Evolutionary conservation across 2,113 vertebrate genomes (phyloP).

Genomic region (Hypomesus transpacificus): DNA sequence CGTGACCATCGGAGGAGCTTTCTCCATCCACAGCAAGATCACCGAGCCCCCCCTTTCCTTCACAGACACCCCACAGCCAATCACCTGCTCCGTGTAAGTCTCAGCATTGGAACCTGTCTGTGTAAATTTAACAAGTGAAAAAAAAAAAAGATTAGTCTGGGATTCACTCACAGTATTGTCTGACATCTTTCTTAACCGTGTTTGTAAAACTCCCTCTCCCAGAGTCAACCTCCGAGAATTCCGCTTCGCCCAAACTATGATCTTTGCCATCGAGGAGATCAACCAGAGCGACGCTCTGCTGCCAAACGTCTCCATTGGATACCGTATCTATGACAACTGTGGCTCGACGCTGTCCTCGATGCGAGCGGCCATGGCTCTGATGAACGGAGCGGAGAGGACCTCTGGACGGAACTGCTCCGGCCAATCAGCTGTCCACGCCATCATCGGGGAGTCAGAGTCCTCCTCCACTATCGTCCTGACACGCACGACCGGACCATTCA

Average conservation of each 20-base stretch:
- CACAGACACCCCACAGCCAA: constrained; percentile 52
- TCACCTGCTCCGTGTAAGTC: constrained; percentile 66
- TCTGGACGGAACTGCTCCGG: constrained; percentile 47
- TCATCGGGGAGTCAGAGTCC: constrained; percentile 74
- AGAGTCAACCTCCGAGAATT: constrained; percentile 72
- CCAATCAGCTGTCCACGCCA: constrained; percentile 63
- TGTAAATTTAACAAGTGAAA: neutral
- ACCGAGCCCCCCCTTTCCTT: constrained; percentile 51
- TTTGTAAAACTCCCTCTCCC: constrained; percentile 7
- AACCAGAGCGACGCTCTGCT: constrained; percentile 65
- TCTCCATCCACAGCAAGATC: constrained; percentile 69
- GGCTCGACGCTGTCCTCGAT: constrained; percentile 68
- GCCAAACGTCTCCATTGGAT: constrained; percentile 67
- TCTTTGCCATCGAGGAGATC: constrained; percentile 74
- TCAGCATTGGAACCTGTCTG: neutral
- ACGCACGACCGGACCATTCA: constrained; percentile 67
- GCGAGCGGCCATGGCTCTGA: constrained; percentile 65
- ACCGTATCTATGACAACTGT: constrained; percentile 74
- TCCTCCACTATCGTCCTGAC: constrained; percentile 70
- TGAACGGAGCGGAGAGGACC: constrained; percentile 57
- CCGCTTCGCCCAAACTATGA: constrained; percentile 72
- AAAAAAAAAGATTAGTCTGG: neutral
- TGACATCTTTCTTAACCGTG: neutral
- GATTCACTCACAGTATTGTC: neutral
- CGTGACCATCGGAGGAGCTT: constrained; percentile 67